phyloP scores from a whole-genome alignment of 2,888 invertebrate species.

The Drosophila yooni region DNA sequence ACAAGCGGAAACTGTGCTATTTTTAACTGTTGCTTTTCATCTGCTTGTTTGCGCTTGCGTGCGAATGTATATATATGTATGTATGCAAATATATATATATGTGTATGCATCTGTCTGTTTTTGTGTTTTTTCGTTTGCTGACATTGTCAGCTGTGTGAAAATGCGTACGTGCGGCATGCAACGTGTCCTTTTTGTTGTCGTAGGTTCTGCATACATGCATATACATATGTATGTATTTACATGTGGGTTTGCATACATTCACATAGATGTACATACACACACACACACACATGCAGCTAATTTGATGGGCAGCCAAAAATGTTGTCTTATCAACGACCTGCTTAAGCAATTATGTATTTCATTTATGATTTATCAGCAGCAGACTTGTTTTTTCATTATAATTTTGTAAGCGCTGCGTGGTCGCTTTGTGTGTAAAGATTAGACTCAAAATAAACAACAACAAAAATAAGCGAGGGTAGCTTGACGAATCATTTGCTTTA shows the following conservation, averaged over 20 bases:
- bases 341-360: slow-evolving; percentile 46
- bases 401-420: slow-evolving; percentile 44
- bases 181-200: slow-evolving; percentile 50
- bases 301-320: slow-evolving; percentile 40
- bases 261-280: neutral
- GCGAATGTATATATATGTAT: slow-evolving; percentile 1
- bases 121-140: slow-evolving; percentile 16
- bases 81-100: slow-evolving; percentile 6
- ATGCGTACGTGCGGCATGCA: slow-evolving; percentile 58
- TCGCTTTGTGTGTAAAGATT: slow-evolving; percentile 46
- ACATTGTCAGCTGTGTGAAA: slow-evolving; percentile 28
- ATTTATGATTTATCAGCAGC: slow-evolving; percentile 19
- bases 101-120: slow-evolving; percentile 5
- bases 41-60: slow-evolving; percentile 12
- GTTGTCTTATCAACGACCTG: slow-evolving; percentile 51
- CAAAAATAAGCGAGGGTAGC: slow-evolving; percentile 20
- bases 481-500: neutral
- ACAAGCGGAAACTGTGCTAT: slow-evolving; percentile 22
- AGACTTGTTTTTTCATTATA: slow-evolving; percentile 35
- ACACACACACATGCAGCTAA: neutral
- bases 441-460: slow-evolving; percentile 26
- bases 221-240: neutral
- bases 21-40: slow-evolving; percentile 17
- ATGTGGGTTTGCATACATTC: neutral
- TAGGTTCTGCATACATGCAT: slow-evolving; percentile 42